A percentile compares a stretch with the other conserved stretches of the same genome.
phyloP scores from a whole-genome alignment of 1,140 invertebrate species.

The Drosophila nasuta region DNA sequence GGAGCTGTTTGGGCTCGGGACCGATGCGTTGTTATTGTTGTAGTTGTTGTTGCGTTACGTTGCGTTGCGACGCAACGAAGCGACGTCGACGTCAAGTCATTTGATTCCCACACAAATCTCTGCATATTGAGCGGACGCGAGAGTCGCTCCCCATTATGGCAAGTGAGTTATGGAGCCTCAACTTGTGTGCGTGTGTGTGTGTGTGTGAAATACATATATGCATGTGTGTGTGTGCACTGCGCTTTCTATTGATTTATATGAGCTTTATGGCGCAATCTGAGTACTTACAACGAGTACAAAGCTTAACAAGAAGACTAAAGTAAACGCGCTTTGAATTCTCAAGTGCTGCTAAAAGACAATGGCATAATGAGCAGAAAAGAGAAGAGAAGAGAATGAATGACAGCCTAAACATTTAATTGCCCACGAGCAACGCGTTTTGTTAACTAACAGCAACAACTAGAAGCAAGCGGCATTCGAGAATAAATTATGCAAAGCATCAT shows the following conservation, averaged over 20 bases:
- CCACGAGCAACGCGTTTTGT: constrained; percentile 27
- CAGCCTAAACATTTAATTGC: constrained; percentile 37
- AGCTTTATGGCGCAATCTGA: constrained; percentile 78
- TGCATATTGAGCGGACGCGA: constrained; percentile 60
- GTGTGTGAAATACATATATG: constrained; percentile 23
- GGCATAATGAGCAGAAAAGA: constrained; percentile 19
- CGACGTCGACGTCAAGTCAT: constrained; percentile 63
- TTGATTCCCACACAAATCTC: constrained; percentile 82
- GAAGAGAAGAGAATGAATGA: constrained; percentile 11
- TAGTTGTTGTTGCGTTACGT: too few relatives aligned
- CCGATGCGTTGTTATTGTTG: constrained; percentile 16
- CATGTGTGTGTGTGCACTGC: constrained; percentile 50
- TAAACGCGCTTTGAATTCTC: constrained; percentile 56
- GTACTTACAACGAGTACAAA: constrained; percentile 56
- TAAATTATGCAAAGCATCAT: constrained; percentile 46
- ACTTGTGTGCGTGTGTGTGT: constrained; percentile 6
- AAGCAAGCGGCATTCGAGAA: constrained; percentile 12
- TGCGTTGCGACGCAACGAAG: constrained; percentile 54
- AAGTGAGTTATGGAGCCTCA: constrained; percentile 72
- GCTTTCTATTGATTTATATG: constrained; percentile 83
- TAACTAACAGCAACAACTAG: constrained; percentile 9
- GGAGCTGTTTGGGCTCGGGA: constrained; percentile 52
- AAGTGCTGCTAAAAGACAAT: constrained; percentile 23
- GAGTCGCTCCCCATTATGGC: constrained; percentile 63
- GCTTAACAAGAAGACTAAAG: constrained; percentile 39